Evolutionary conservation across 92 coral and sea anemone species (phyloP).

Genomic region (Epizoanthus ramosus): DNA sequence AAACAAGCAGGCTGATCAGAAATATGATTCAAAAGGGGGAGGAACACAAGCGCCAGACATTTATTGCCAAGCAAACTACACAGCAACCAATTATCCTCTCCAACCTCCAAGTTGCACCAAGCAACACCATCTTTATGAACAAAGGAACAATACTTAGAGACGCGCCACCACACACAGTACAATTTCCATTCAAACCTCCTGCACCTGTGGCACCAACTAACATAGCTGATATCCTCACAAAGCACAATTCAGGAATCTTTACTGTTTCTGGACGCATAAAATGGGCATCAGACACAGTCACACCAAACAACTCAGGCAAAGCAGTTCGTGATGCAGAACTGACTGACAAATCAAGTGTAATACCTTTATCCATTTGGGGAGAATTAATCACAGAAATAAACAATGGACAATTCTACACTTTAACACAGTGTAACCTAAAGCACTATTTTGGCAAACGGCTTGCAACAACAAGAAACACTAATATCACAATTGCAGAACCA

Average conservation of each 20-base stretch:
- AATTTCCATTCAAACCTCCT: conserved; percentile 44
- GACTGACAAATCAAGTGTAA: too few relatives aligned
- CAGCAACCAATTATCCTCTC: conserved; percentile 54
- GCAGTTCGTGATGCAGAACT: conserved; percentile 51
- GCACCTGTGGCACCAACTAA: conserved; percentile 40
- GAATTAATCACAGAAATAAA: too few relatives aligned
- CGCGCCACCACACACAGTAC: conserved; percentile 54
- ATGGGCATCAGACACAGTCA: conserved; percentile 44
- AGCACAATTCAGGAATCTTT: conserved; percentile 48
- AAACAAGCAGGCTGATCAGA: too few relatives aligned
- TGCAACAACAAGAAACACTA: conserved; percentile 53
- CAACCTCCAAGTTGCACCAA: conserved; percentile 56
- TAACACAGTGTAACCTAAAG: conserved; percentile 61
- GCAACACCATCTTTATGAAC: conserved; percentile 54
- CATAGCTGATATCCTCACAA: conserved; percentile 13
- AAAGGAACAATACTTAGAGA: conserved; percentile 53
- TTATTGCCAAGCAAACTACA: conserved; percentile 36
- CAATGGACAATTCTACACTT: conserved; percentile 42
- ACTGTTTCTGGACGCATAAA: conserved; percentile 54
- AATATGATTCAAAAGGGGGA: too few relatives aligned
- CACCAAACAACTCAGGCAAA: conserved; percentile 48
- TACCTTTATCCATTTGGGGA: too few relatives aligned
- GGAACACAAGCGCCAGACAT: conserved; percentile 36
- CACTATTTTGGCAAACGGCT: conserved; percentile 57
- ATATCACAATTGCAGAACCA: conserved; percentile 46